These are phyloP conservation scores for Sciurus vulgaris DNA, from an alignment of 2,797 vertebrate species.

Conservation along the genomic window DNA sequence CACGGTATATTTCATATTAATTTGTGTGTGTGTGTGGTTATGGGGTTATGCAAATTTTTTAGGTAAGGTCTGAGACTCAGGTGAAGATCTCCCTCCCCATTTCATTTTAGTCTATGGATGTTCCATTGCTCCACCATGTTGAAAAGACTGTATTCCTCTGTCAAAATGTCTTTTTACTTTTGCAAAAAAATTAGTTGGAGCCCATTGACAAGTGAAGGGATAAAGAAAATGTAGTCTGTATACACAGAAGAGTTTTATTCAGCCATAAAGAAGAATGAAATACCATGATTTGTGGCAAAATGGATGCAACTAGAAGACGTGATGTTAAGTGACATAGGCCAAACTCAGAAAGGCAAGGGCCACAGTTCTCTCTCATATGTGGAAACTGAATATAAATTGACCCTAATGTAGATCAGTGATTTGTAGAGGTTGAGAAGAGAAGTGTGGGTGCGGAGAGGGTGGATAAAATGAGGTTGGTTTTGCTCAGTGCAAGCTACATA, in stretches of 20 bases:
- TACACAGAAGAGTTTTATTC: too few species aligned
- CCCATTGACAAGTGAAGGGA: neutral
- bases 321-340: too few species aligned
- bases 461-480: too few species aligned
- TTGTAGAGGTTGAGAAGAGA: neutral
- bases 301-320: too few species aligned
- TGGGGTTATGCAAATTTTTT: too few species aligned
- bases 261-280: too few species aligned
- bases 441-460: too few species aligned
- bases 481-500: neutral
- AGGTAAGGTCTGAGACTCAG: neutral
- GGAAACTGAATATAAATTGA: neutral
- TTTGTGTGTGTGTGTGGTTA: too few species aligned
- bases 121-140: neutral
- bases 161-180: neutral
- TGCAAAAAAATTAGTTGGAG: neutral
- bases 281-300: too few species aligned
- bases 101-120: neutral
- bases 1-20: neutral
- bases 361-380: neutral
- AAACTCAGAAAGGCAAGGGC: too few species aligned
- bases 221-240: neutral
- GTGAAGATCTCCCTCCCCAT: neutral
- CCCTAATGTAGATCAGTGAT: neutral
- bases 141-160: neutral